Conservation (phyloP, 1,140 invertebrate species). For the Arctopsyche grandis region DNA sequence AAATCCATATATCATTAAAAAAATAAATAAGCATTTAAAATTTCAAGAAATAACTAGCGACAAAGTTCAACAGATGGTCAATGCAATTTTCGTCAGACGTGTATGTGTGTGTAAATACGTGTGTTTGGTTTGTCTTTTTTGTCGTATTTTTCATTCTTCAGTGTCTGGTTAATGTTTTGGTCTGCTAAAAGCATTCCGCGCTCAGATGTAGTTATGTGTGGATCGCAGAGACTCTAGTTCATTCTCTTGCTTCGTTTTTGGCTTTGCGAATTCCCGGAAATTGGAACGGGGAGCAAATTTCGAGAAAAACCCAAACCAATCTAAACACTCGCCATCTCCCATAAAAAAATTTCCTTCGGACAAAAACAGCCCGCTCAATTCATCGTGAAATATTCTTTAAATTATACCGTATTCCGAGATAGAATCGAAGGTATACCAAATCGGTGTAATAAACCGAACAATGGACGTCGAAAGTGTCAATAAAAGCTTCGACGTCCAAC, state of each 20-base stretch:
- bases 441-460: constrained; percentile 16
- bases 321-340: too few relatives aligned
- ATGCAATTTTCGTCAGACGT: background rate
- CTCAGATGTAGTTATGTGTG: constrained; percentile 27
- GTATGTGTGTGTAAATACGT: background rate
- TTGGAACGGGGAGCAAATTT: too few relatives aligned
- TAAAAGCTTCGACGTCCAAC: background rate
- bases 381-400: too few relatives aligned
- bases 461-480: background rate
- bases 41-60: background rate
- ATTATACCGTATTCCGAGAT: background rate
- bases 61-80: background rate
- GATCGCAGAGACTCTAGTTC: background rate
- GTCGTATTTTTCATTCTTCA: constrained; percentile 31
- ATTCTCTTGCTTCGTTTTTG: background rate
- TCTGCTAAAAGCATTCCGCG: constrained; percentile 41
- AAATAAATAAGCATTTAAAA: too few relatives aligned
- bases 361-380: too few relatives aligned
- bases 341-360: too few relatives aligned
- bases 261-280: background rate
- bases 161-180: constrained; percentile 39
- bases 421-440: background rate
- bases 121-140: constrained; percentile 10
- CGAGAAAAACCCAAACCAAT: too few relatives aligned
- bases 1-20: too few relatives aligned